These are phyloP conservation scores for Homarus americanus DNA, from an alignment of 1,140 invertebrate species.

Conservation along the genomic window DNA sequence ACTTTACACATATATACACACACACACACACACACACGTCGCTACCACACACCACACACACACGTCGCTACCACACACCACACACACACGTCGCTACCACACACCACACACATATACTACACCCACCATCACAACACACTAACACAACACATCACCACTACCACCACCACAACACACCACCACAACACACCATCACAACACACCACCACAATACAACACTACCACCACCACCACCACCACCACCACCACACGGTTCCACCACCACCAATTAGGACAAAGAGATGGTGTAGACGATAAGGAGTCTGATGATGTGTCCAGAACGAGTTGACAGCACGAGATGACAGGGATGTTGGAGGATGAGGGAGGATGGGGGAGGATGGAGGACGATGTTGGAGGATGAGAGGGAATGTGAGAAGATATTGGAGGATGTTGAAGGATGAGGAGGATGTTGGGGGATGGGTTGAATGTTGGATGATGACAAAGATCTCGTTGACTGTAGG, in stretches of 20 bases:
- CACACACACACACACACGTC: no score
- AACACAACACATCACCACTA: background rate
- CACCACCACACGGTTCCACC: background rate
- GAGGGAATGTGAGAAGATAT: background rate
- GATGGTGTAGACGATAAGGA: background rate
- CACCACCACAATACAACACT: no score
- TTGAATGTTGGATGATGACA: no score
- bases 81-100: background rate
- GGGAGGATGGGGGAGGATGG: no score
- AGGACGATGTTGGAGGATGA: background rate
- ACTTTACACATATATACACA: no score
- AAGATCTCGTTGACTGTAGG: background rate
- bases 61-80: background rate
- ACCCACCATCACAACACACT: background rate
- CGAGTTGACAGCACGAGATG: background rate
- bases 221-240: background rate
- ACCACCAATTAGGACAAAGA: background rate
- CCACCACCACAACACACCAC: background rate
- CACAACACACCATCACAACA: no score
- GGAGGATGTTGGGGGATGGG: no score
- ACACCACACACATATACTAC: background rate
- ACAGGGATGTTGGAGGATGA: background rate
- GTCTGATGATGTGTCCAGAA: background rate
- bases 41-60: background rate
- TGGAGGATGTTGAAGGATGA: background rate